Evolutionary conservation across 2,113 vertebrate genomes (phyloP), one percentile per base, ranked within the genome.

Genomic region (Gasterosteus aculeatus): DNA sequence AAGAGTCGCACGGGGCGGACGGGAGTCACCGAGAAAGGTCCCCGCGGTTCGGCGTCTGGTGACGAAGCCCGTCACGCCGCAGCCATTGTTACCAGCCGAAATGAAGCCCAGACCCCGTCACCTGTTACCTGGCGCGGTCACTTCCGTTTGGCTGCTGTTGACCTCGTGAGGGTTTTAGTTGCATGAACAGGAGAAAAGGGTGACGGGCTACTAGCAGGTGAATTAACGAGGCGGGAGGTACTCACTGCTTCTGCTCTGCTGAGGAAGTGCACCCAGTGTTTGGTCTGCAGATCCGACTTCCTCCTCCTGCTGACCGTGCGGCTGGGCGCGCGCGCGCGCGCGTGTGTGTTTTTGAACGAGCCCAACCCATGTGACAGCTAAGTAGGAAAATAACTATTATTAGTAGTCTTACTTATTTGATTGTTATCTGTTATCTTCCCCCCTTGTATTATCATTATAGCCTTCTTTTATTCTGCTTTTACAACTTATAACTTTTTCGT

Each of bases 211-310:
- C 1, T 26, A 26, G 22, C 22, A 26, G n/a, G 8, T 6, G 42
- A 8, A 15, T 0, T 38, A 16, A 56, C 16, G 39, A 46, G 7
- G 63, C 22, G 22, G 2, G 1, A 5, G 26, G 9, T 12, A 89
- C 90, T 90, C 29, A 88, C 88, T 35, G 68, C 60, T 61, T 66
- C 26, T 5, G 64, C 35, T 67, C 56, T 44, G 38, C 65, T 41
- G 71, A 80, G 59, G 76, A 82, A 85, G 83, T 85, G 79, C 69
- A 42, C 58, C 68, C 51, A 22, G 47, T 19, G 75, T 57, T 73
- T 39, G 38, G 56, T 58, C 60, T 0, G 41, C 66, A 79, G 74
- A 84, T 84, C 88, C 85, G 78, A 80, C 85, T 82, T 60, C 65
- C 47, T 74, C 72, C 58, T 58, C 61, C 76, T 53, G 18, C 53